Evolutionary conservation across 2,797 vertebrate species (phyloP).

Genomic region (Gouania willdenowi): DNA sequence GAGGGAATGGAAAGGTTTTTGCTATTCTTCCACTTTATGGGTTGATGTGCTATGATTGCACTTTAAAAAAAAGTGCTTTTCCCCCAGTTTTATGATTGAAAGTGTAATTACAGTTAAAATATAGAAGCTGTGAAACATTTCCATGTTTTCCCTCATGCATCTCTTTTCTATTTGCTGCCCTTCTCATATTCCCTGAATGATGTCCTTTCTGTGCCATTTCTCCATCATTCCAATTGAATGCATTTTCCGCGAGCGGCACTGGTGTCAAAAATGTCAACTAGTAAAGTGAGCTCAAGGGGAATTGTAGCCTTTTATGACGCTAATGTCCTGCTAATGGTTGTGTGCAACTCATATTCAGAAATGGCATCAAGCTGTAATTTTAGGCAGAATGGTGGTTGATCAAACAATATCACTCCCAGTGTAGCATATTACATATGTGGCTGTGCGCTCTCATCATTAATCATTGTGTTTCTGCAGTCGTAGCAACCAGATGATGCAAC

Average conservation of each 20-base stretch:
- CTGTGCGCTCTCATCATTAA: constrained; percentile 37
- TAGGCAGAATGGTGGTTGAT: constrained; percentile 32
- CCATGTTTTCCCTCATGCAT: constrained; percentile 29
- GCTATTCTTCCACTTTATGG: too few relatives aligned
- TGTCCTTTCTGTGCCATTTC: constrained; percentile 29
- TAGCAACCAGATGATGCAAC: constrained; percentile 30
- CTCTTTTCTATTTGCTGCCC: constrained; percentile 23
- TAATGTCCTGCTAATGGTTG: constrained; percentile 40
- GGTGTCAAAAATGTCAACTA: constrained; percentile 29
- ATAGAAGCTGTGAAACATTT: constrained; percentile 43
- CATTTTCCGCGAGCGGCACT: constrained; percentile 8
- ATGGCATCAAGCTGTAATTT: constrained; percentile 37
- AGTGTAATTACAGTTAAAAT: too few relatives aligned
- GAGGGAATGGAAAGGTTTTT: too few relatives aligned
- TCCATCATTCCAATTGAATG: constrained; percentile 34
- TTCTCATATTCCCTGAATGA: constrained; percentile 48
- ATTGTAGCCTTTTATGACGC: constrained; percentile 5
- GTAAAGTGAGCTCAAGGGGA: constrained; percentile 1
- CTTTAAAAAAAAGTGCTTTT: too few relatives aligned
- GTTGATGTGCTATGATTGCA: too few relatives aligned
- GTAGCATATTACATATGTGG: constrained; percentile 18
- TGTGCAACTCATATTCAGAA: constrained; percentile 34
- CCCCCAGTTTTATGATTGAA: too few relatives aligned
- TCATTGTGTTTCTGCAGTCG: constrained; percentile 42
- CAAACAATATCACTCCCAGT: constrained; percentile 23